Base-by-base conservation (phyloP, 1,140 invertebrate species). In the Nasonia longicornis region DNA sequence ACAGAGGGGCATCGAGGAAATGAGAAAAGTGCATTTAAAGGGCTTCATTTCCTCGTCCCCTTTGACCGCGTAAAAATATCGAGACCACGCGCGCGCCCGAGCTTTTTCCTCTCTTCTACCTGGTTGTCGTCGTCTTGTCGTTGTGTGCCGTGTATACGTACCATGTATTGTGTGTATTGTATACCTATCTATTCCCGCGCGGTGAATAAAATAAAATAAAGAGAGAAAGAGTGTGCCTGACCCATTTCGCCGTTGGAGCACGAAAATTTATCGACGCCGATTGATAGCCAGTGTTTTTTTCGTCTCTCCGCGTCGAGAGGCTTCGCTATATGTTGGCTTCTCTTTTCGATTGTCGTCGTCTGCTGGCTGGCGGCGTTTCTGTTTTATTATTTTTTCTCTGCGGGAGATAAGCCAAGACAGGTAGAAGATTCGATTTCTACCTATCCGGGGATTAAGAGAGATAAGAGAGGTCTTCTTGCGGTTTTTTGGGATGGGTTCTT, bases 21-120 rank as follows among this genome's bases (percentile, higher is more conserved):
- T 79, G 69, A 72, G 69, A 79, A 79, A 79, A 71, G 31, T 79
- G n/a, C 22, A 38, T 79, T 71, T 45, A 67, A 77, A 63, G 77
- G 77, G 77, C 42, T 79, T 79, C 77, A 58, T 79, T 79, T 79
- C 77, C 77, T 74, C 8, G 4, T 8, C 35, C 48, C 22, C 6
- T 11, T n/a, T 29, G 16, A 11, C 14, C 69, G 16, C 69, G 35
- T 58, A 58, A 58, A 58, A 58, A 58, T 58, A 58, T 58, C 52
- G 52, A 58, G 6, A 16, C n/a, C 35, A 26, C 22, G 6, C 38
- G 38, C 11, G 12, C 52, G 16, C 16, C 3, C 3, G 16, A 52
- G 48, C 16, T 20, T 52, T 72, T 72, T 45, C n/a, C 26, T n/a
- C 11, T 29, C 20, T 2, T 74, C 12, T 52, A 48, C 48, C 48